Percentiles rank a stretch among this genome's conserved stretches.
Evolutionary conservation across 2,113 vertebrate genomes (phyloP).

Genomic region (Okapia johnstoni): DNA sequence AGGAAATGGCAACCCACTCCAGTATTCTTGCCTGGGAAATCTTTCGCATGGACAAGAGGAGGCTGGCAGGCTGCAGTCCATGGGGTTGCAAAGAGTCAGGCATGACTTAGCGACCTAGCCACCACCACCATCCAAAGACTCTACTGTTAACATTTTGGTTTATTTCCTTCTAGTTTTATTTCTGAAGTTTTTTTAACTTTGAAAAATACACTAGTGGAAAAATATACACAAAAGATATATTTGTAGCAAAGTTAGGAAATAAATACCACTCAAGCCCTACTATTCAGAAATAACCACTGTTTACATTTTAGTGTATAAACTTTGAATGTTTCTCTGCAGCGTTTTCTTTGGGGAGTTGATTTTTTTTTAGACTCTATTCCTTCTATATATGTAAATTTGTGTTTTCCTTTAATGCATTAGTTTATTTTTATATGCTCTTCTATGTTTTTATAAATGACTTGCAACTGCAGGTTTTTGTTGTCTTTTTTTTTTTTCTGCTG

Average conservation of each 20-base stretch:
- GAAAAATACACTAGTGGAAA: slow-evolving; percentile 3
- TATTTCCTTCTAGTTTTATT: neutral
- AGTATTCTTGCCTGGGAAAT: neutral
- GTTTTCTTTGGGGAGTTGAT: neutral
- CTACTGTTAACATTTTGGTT: neutral
- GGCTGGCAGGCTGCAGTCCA: neutral
- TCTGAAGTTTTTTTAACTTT: neutral
- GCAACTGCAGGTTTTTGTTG: neutral
- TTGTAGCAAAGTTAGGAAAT: slow-evolving; percentile 1
- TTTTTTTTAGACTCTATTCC: neutral
- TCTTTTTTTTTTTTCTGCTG: neutral
- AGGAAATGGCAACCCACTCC: neutral
- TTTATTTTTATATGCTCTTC: neutral
- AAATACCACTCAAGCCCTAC: slow-evolving; percentile 21
- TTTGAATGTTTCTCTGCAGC: neutral
- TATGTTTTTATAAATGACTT: neutral
- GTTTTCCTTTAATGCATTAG: neutral
- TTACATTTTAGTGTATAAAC: neutral
- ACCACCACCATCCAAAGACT: neutral
- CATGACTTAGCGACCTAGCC: neutral
- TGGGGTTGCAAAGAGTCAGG: neutral
- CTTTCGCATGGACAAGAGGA: neutral
- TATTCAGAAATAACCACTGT: slow-evolving; percentile 18
- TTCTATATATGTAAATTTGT: neutral
- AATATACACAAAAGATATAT: neutral